Evolutionary conservation across 2,113 vertebrate genomes (phyloP), one percentile per base, ranked within the genome.

Genomic region (Dolichallabes microphthalmus): DNA sequence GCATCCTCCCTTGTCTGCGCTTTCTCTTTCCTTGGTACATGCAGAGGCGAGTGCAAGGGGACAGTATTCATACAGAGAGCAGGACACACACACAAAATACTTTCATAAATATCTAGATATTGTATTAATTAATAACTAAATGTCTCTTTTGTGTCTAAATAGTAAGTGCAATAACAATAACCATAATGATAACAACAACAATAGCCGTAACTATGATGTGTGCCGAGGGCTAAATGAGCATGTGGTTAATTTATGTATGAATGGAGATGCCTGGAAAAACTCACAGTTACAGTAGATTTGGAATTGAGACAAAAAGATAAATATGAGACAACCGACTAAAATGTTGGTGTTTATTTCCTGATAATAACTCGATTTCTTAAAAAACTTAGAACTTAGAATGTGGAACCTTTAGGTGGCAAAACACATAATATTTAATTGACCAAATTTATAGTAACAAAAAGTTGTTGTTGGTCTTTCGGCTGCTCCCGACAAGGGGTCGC

Each of bases 181-280:
- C 66, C 53, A 81, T 81, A 61, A 61, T 32, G 14, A 58, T 79
- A 85, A 69, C 75, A 27, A 71, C 60, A 73, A 60, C 32, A n/a
- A 79, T 69, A 27, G 63, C 55, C 64, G 61, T 52, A 71, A 69
- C 53, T 13, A 14, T 17, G 52, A 85, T 61, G 69, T 75, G 68
- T 63, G 69, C 17, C 64, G 85, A 71, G 73, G 63, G 74, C 77
- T 77, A 77, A 68, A 58, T 39, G 69, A 82, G 27, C 66, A 22
- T 61, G 55, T 20, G 20, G 64, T 58, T 85, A 30, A 81, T 75
- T 74, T 82, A 63, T 22, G 73, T 35, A 68, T 55, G 63, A 78
- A 86, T 60, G 30, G 60, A 55, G 60, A 63, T 27, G 45, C 32
- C 76, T 27, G 27, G 52, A 64, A 25, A 69, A 58, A 35, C 15